Conservation (phyloP, 2,113 vertebrate species). For the Diphyllodes magnificus region DNA sequence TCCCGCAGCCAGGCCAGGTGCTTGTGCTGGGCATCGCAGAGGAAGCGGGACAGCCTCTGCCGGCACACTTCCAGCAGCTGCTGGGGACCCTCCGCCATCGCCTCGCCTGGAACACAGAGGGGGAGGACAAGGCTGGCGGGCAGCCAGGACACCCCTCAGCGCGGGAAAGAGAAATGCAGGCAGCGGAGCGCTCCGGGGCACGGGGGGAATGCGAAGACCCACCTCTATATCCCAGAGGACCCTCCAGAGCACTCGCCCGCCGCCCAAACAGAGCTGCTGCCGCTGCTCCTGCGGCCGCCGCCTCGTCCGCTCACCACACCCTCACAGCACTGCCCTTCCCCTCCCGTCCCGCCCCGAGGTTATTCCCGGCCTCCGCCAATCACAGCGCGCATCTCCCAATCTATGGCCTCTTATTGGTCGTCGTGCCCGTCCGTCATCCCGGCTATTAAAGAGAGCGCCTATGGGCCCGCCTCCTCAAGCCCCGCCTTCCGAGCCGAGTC, state of each 20-base stretch:
- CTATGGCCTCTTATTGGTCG: fast-evolving
- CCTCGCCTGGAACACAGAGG: not conserved
- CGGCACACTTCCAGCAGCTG: conserved; percentile 79
- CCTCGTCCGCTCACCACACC: fast-evolving
- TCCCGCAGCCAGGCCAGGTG: conserved; percentile 89
- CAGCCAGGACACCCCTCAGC: fast-evolving
- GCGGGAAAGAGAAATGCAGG: too few relatives aligned
- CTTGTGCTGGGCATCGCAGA: conserved; percentile 71
- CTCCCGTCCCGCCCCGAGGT: fast-evolving
- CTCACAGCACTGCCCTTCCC: fast-evolving
- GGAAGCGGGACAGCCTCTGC: conserved; percentile 77
- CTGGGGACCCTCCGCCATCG: conserved; percentile 63
- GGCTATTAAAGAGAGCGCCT: fast-evolving
- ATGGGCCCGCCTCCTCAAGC: not conserved
- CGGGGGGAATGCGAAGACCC: fast-evolving
- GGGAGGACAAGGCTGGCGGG: fast-evolving
- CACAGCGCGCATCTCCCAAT: fast-evolving
- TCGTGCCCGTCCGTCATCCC: fast-evolving
- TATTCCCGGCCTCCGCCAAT: not conserved
- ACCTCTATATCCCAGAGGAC: too few relatives aligned
- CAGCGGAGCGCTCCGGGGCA: not conserved
- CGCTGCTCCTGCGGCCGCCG: fast-evolving
- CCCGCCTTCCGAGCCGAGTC: not conserved
- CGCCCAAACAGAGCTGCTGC: fast-evolving
- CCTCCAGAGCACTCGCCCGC: too few relatives aligned